Base-by-base conservation (phyloP, 2,888 invertebrate genomes). In the Abrostola triplasia region DNA sequence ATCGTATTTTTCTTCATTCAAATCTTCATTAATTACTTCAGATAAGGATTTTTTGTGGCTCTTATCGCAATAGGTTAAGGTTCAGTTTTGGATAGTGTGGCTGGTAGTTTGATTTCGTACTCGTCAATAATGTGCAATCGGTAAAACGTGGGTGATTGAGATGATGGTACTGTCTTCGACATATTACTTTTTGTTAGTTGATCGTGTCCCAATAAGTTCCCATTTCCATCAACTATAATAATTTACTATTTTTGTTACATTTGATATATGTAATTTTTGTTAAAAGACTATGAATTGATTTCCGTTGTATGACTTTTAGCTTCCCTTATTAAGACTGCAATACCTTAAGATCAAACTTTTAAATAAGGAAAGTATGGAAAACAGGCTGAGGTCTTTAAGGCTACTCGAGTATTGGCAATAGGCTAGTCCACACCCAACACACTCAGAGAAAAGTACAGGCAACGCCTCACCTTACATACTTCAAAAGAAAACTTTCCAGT, bases 111-210 rank as follows among this genome's bases (percentile, higher is more conserved):
- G 59, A 70, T 79, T 73, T 61, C 49, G 50, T 61, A 58, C 47
- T 67, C 59, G 66, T 77, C 71, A 72, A 69, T 76, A 68, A 63
- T 82, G 79, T 69, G 78, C 67, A 79, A 82, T 77, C 61, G 73
- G 70, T 58, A 57, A 63, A 73, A 71, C 72, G 82, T 83, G 78
- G 83, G 83, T 72, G 81, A 67, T 59, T 56, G 63, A 58, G 64
- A 64, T 64, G 64, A 51, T 13, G 54, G 83, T 82, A 83, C 81
- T 68, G 63, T 68, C 71, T 59, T 51, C 35, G 6, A n/a, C 63
- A 74, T 63, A 62, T 59, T 61, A 41, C n/a, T 6, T 41, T 36
- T 11, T 9, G 0, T 10, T 36, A 36, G 40, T 67, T 50, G 12
- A 1, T n/a, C 13, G 2, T 12, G 24, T 24, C 1, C 24, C 24